Base-by-base conservation (phyloP, 2,888 invertebrate species). In the Catocala sponsa region DNA sequence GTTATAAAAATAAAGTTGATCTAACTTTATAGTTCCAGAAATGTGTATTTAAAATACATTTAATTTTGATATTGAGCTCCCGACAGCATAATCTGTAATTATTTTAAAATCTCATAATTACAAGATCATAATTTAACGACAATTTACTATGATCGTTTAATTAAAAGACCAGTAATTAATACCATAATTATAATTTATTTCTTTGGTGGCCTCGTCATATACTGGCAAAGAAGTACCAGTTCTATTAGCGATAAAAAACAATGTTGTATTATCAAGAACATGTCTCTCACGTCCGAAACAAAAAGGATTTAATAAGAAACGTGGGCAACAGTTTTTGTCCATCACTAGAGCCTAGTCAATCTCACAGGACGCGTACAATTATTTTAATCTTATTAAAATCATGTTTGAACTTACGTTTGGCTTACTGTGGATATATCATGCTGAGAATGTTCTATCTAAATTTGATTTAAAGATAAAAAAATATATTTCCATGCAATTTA, bases 361-460 rank as follows among this genome's bases (percentile, higher is more conserved):
- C 91, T 91, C 83, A 70, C 86, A 89, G 89, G 90, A 91, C 86
- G 85, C 84, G 85, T 90, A 94, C 93, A 93, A 92, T 94, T 94
- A 94, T 93, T 93, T 88, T 94, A 93, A 94, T 93, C 93, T 92
- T 91, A 90, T 91, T 91, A 91, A 90, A 91, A 92, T 93, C 92
- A 86, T 86, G 85, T 82, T 85, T 80, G 70, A 72, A 77, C 70
- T 51, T 52, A 55, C 70, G 83, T 65, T 61, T 52, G 64, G 41
- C 44, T 58, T 85, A 80, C 41, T 78, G 59, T 85, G 86, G 92
- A 92, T 74, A 79, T 65, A 38, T 54, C 65, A 38, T 38, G 25
- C 25, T 38, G 35, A 9, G 9, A 9, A 38, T 38, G 7, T 38
- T 5, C 9, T 38, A 6, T 38, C 9, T 38, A 25, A 25, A 25